Conservation (phyloP, 2,888 invertebrate species). For the Clusia tigrina region DNA sequence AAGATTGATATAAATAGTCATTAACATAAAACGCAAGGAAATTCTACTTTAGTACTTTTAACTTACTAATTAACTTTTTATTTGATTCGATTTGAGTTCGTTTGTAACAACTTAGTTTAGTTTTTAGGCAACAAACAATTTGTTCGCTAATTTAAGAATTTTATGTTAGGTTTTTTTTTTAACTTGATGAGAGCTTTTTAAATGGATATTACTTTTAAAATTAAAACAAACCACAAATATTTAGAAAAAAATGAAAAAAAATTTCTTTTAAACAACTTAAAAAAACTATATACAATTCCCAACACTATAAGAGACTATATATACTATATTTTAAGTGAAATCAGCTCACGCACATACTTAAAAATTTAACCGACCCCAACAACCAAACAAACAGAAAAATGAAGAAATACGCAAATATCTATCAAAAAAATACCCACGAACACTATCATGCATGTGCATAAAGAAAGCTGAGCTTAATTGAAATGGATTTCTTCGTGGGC, state of each 20-base stretch:
- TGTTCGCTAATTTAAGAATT: not conserved
- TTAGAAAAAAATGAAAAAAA: not conserved
- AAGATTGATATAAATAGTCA: conserved; percentile 3
- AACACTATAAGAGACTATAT: not conserved
- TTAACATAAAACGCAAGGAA: conserved; percentile 15
- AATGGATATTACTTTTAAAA: too few relatives aligned
- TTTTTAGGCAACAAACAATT: not conserved
- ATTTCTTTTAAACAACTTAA: not conserved
- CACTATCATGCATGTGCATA: too few relatives aligned
- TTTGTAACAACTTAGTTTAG: not conserved
- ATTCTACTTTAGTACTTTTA: not conserved
- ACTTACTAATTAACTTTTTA: not conserved
- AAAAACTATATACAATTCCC: not conserved
- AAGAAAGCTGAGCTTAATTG: too few relatives aligned
- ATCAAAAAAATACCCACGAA: too few relatives aligned
- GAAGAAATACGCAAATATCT: not conserved
- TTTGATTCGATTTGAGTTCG: not conserved
- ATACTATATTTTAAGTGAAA: not conserved
- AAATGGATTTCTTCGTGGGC: too few relatives aligned
- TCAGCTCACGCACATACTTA: not conserved
- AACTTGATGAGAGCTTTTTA: too few relatives aligned
- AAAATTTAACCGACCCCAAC: not conserved
- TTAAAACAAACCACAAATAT: not conserved
- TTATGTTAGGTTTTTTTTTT: too few relatives aligned
- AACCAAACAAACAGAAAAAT: not conserved